These are phyloP conservation scores for Eristalis intricaria DNA, from an alignment of 2,888 invertebrate genomes.

Conservation along the genomic window DNA sequence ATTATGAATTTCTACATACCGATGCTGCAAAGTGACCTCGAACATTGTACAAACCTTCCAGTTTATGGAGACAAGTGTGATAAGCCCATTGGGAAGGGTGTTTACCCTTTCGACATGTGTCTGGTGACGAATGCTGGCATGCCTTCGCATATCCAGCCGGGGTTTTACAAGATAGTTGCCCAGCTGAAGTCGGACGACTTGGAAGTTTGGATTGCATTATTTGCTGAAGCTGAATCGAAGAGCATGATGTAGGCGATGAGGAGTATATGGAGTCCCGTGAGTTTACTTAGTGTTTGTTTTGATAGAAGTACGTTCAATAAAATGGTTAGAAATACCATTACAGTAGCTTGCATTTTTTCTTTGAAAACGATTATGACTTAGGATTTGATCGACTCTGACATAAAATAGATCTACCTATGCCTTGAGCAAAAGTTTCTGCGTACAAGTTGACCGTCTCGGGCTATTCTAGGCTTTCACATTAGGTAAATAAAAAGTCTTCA, in stretches of 20 bases:
- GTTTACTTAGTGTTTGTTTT: background rate
- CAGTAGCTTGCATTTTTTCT: too few relatives aligned
- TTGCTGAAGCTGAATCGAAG: background rate
- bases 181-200: background rate
- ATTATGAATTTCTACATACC: slow-evolving; percentile 22
- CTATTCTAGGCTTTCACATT: too few relatives aligned
- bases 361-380: too few relatives aligned
- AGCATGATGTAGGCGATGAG: background rate
- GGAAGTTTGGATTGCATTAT: background rate
- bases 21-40: slow-evolving; percentile 22
- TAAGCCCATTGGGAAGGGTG: background rate
- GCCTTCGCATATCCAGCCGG: slow-evolving; percentile 37
- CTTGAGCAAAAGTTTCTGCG: too few relatives aligned
- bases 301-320: too few relatives aligned
- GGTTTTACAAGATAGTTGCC: slow-evolving; percentile 17
- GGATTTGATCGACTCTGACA: too few relatives aligned
- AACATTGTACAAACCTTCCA: slow-evolving; percentile 5
- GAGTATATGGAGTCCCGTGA: background rate
- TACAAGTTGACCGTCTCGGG: too few relatives aligned
- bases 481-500: too few relatives aligned
- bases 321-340: too few relatives aligned
- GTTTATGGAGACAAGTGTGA: background rate
- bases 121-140: slow-evolving; percentile 12
- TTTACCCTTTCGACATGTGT: slow-evolving; percentile 20
- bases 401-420: too few relatives aligned